Conservation (phyloP, 2,888 invertebrate species). For the Phalera bucephala region DNA sequence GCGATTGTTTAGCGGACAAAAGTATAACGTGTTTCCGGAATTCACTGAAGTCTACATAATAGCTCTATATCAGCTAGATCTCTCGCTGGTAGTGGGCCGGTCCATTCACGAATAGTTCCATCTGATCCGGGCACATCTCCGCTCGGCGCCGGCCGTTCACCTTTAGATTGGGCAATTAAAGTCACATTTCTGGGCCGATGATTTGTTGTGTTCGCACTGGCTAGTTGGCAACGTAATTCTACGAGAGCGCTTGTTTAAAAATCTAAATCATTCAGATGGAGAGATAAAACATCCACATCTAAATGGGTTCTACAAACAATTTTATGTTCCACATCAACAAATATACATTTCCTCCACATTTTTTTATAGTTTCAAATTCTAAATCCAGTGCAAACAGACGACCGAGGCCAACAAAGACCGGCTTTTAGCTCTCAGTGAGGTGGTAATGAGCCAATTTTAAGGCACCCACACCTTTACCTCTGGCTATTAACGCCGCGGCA, state of each 20-base stretch:
- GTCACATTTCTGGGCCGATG: constrained; percentile 42
- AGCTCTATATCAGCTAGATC: constrained; percentile 41
- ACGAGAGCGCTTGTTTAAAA: constrained; percentile 14
- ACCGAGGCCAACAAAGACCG: constrained; percentile 46
- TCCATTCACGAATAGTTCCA: constrained; percentile 63
- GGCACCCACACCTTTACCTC: constrained; percentile 42
- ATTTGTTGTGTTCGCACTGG: constrained; percentile 29
- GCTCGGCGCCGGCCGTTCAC: constrained; percentile 48
- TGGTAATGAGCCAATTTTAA: constrained; percentile 56
- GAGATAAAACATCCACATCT: constrained; percentile 19
- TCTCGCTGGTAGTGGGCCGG: constrained; percentile 49
- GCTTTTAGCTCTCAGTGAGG: constrained; percentile 46
- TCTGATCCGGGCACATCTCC: constrained; percentile 42
- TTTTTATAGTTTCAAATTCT: constrained; percentile 32
- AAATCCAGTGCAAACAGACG: constrained; percentile 40
- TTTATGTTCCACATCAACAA: constrained; percentile 21
- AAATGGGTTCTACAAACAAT: constrained; percentile 23
- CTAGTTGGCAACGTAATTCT: constrained; percentile 27
- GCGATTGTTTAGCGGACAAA: constrained; percentile 10
- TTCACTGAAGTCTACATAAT: constrained; percentile 29
- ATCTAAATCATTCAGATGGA: constrained; percentile 20
- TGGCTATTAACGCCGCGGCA: constrained; percentile 42
- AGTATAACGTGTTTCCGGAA: constrained; percentile 31
- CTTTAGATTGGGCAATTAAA: constrained; percentile 57
- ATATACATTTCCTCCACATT: constrained; percentile 26